phyloP scores from a whole-genome alignment of 2,888 invertebrate species.

The Sarcophaga variegata region DNA sequence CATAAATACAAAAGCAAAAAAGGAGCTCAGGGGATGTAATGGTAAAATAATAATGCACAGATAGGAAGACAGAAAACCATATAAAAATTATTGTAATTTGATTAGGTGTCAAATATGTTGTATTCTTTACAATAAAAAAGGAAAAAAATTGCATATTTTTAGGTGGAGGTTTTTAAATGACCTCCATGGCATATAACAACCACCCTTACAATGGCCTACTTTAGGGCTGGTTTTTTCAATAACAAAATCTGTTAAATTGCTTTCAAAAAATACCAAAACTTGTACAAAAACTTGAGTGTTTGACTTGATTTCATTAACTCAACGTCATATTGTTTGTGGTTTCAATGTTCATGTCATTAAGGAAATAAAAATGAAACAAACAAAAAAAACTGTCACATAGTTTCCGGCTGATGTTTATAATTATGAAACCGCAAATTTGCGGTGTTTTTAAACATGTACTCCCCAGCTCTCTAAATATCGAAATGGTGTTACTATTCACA shows the following conservation, averaged over 20 bases:
- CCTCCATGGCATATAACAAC: neutral
- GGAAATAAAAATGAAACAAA: too few species aligned
- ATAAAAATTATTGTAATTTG: slow-evolving; percentile 52
- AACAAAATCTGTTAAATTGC: neutral
- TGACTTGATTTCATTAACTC: slow-evolving; percentile 19
- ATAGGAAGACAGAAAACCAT: neutral
- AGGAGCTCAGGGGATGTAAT: neutral
- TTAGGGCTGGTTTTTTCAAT: neutral
- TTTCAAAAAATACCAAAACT: neutral
- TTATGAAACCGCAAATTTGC: slow-evolving; percentile 66
- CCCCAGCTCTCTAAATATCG: neutral
- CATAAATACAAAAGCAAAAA: neutral
- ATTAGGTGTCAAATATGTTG: slow-evolving; percentile 54
- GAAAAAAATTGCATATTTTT: slow-evolving; percentile 24
- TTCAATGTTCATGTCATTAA: slow-evolving; percentile 54
- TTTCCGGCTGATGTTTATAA: slow-evolving; percentile 61
- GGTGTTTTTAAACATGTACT: slow-evolving; percentile 6
- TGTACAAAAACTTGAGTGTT: slow-evolving; percentile 4
- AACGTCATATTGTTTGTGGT: slow-evolving; percentile 57
- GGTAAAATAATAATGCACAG: neutral
- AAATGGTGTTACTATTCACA: neutral
- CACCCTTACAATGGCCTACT: neutral
- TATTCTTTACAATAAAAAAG: neutral
- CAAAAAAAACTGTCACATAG: slow-evolving; percentile 47
- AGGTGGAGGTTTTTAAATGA: slow-evolving; percentile 16